Base-by-base conservation (phyloP, 2,113 vertebrate species). In the Corythornis vintsioides region DNA sequence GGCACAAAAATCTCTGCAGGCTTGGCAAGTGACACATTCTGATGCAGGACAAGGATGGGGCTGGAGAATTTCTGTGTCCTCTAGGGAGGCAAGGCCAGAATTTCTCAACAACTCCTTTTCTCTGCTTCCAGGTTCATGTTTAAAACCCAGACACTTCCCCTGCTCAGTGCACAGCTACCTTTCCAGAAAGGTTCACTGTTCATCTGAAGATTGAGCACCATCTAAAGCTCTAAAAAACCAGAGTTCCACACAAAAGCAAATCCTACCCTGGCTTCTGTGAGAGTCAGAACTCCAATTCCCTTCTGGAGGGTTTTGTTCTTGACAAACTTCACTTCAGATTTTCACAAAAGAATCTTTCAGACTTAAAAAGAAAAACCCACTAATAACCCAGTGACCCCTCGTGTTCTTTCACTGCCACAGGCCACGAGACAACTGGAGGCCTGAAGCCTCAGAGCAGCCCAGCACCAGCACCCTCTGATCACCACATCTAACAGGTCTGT, bases 361-460 rank as follows among this genome's bases (percentile, higher is more conserved):
- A 42, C 33, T 73, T 69, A 2, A 61, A 79, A 80, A 35, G 22
- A 13, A 43, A 28, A 28, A 35, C 25, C 35, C 3, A 84, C 38
- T 45, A 52, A 13, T 50, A 73, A 70, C 13, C 28, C 83, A 84
- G 31, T 4, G 18, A 73, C 79, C 40, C 63, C 83, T 92, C 60
- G 3, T 94, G 90, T 65, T 79, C 82, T 72, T 85, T 52, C 84
- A 61, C 20, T 88, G 80, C 83, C 83, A 28, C 70, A 74, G 86
- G 83, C 65, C 28, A 76, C 17, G 10, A 57, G 55, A 40, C 15
- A 83, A 45, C 3, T 19, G 75, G 42, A 63, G 94, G 87, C 80
- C 96, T 97, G 73, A 63, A 96, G 96, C 91, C 75, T 93, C 96
- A 95, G 38, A 38, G 38, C 38, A 95, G 93, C 93, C 88, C 92